Base-by-base conservation (phyloP, 2,888 invertebrate species). In the Neuroscelio doddi region DNA sequence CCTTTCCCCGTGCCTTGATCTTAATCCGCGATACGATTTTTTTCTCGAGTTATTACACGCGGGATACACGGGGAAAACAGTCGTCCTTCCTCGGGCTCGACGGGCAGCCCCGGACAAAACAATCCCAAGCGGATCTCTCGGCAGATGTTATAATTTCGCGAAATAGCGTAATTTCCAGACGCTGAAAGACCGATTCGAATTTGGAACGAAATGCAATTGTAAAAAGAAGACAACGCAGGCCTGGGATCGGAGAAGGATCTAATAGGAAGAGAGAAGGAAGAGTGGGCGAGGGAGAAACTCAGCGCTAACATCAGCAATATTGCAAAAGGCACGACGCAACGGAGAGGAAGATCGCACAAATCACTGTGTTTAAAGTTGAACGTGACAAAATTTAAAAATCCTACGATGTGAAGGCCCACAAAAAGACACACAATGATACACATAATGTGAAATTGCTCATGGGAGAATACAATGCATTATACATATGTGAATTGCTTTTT, bases 331-430 rank as follows among this genome's bases (percentile, higher is more conserved):
- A 74, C 71, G 53, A 71, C 70, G 72, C 63, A 64, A n/a, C n/a
- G 58, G 30, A 67, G 70, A 66, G 59, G 68, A 69, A 70, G 66
- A 72, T 72, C 73, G 69, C 75, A 78, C 81, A 82, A 82, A 83
- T 83, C 79, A 83, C 83, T 83, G 83, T 83, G 82, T 83, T 83
- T 83, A 83, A 83, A 80, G 79, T 79, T 80, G 83, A 82, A 83
- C 83, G 83, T 83, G 83, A 83, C 83, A 83, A 83, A 83, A 83
- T 83, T 83, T 80, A 78, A 81, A 83, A 83, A 83, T 79, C 76
- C 74, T 63, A 50, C 55, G 36, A 49, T 44, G 38, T 29, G 41
- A 30, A 29, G 27, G 45, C 34, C 41, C 47, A 36, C 49, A 38
- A 58, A 39, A 49, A 17, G 36, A 27, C n/a, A n/a, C n/a, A n/a